Evolutionary conservation across 1,140 invertebrate genomes (phyloP), one percentile per base, ranked within the genome.

Genomic region (Nymphalis io): DNA sequence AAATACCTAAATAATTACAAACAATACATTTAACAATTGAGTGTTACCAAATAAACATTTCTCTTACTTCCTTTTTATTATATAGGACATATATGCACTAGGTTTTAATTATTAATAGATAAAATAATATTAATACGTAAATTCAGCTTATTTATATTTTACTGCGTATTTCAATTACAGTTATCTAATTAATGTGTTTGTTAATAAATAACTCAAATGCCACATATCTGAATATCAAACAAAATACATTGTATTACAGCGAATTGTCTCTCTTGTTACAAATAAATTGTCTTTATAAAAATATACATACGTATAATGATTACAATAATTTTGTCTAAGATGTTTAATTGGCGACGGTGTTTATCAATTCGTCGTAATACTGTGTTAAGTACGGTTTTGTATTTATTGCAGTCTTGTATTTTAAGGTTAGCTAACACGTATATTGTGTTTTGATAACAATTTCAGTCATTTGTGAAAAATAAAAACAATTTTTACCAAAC

Each of bases 371-470:
- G 71, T 72, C 59, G 73, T 75, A 59, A 68, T 78, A 69, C 73
- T 74, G 70, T 65, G 23, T 62, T 59, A 72, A 72, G 53, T 67
- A 67, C 63, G 66, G 48, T 62, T 75, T 81, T 77, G 72, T 87
- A 89, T 87, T 87, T 85, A 87, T 84, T 89, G 77, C 82, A 84
- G 78, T 85, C 81, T 86, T 84, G 79, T 88, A 86, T 84, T 87
- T 87, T 89, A 91, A 88, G 75, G 75, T 87, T 88, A 91, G 87
- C 82, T 84, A 82, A 90, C 86, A 87, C 87, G 80, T 87, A 78
- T 88, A 88, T 88, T 87, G 87, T 90, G 87, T 90, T 90, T 88
- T 84, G 81, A 89, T 91, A 89, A 90, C 83, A 81, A 85, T 91
- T 89, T 88, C 89, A 91, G 89, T 90, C 88, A 91, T 89, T 87